phyloP scores from a whole-genome alignment of 2,797 vertebrate genomes.

The Poecilia velifera region DNA sequence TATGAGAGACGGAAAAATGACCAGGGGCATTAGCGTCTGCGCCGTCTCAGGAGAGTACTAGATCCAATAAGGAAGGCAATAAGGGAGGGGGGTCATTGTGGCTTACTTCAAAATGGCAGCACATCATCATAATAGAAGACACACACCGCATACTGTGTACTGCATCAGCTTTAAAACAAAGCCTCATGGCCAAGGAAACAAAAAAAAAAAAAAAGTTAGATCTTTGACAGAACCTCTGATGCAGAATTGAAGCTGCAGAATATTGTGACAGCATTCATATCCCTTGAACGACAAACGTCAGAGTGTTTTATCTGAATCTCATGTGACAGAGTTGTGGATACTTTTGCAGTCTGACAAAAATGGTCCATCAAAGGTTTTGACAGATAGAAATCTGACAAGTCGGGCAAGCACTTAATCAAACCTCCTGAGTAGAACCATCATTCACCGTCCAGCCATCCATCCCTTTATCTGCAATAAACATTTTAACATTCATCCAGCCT shows the following conservation, averaged over 20 bases:
- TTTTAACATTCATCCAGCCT: background rate
- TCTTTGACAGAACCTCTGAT: slow-evolving; percentile 13
- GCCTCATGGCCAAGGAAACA: slow-evolving; percentile 8
- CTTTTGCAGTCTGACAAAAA: background rate
- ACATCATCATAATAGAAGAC: slow-evolving; percentile 37
- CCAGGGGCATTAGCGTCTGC: slow-evolving; percentile 61
- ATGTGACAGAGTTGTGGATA: background rate
- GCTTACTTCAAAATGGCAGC: slow-evolving; percentile 47
- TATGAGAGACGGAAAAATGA: slow-evolving; percentile 69
- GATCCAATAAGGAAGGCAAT: slow-evolving; percentile 73
- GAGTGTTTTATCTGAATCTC: background rate
- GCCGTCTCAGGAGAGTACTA: slow-evolving; percentile 57
- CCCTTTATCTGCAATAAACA: background rate
- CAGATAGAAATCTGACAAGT: background rate
- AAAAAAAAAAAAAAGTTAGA: slow-evolving; percentile 3
- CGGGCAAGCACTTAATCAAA: background rate
- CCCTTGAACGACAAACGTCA: background rate
- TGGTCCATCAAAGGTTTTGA: background rate
- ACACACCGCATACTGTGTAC: slow-evolving; percentile 4
- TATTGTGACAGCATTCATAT: background rate
- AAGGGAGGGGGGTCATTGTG: slow-evolving; percentile 51
- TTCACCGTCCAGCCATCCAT: background rate
- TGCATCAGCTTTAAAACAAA: background rate
- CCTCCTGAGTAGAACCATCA: background rate
- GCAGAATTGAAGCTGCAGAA: slow-evolving; percentile 10